A percentile compares a stretch with the other conserved stretches of the same genome.
Evolutionary conservation across 2,888 invertebrate genomes (phyloP).

Genomic region (Drosophila differens): DNA sequence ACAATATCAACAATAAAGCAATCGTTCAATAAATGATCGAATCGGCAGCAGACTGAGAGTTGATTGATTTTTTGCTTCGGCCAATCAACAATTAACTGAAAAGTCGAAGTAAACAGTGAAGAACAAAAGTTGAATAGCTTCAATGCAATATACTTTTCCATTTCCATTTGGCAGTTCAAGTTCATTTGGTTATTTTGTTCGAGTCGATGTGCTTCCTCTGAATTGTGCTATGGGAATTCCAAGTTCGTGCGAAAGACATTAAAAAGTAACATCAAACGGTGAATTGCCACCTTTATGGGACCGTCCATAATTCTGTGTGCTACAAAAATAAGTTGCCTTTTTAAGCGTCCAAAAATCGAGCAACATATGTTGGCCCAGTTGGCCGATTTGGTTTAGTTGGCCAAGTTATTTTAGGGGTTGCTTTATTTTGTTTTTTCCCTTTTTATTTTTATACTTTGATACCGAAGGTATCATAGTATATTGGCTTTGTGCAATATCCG

Average conservation of each 20-base stretch:
- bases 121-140: conserved; percentile 14
- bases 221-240: conserved; percentile 7
- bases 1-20: conserved; percentile 8
- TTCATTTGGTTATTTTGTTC: background rate
- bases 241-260: conserved; percentile 28
- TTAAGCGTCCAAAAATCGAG: conserved; percentile 19
- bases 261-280: conserved; percentile 59
- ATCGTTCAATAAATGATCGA: conserved; percentile 28
- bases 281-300: conserved; percentile 55
- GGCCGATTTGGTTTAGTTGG: conserved; percentile 1
- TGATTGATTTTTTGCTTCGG: conserved; percentile 26
- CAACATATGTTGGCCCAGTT: conserved; percentile 51
- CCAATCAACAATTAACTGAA: conserved; percentile 27
- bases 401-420: conserved; percentile 6
- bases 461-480: too few species aligned
- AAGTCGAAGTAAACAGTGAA: conserved; percentile 41
- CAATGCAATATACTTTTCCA: conserved; percentile 20
- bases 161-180: conserved; percentile 34
- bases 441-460: background rate
- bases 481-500: too few species aligned
- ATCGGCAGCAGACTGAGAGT: conserved; percentile 15
- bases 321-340: conserved; percentile 38
- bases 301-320: conserved; percentile 56
- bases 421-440: background rate
- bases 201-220: background rate